phyloP scores from a whole-genome alignment of 2,797 vertebrate genomes.

The Xerus rutilus region DNA sequence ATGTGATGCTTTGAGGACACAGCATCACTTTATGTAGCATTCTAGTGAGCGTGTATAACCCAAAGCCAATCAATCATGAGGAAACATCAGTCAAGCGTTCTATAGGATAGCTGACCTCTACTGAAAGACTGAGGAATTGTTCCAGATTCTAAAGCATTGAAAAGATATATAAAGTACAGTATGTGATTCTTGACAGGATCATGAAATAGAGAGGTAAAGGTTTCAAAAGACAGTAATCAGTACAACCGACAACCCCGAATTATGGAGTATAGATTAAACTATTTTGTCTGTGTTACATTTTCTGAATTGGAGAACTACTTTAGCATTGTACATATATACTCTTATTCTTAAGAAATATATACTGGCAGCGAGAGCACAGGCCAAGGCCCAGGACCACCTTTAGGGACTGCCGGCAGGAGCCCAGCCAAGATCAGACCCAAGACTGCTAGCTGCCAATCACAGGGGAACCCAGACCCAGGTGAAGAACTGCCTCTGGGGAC shows the following conservation, averaged over 20 bases:
- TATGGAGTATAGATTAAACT: neutral
- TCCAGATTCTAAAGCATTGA: constrained; percentile 57
- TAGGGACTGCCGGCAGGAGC: no score
- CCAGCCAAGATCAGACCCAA: no score
- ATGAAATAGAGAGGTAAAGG: neutral
- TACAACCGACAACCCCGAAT: neutral
- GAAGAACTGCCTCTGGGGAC: no score
- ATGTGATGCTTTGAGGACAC: neutral
- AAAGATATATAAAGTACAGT: constrained; percentile 7
- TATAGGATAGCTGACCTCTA: neutral
- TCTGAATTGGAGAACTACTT: neutral
- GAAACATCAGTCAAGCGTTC: neutral
- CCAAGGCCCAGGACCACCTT: no score
- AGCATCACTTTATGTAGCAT: neutral
- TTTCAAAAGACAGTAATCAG: neutral
- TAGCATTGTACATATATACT: neutral
- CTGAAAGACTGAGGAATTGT: constrained; percentile 21
- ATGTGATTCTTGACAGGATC: neutral
- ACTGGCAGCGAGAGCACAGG: no score
- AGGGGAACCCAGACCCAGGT: no score
- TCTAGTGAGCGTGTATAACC: neutral
- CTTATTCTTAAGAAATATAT: constrained; percentile 15
- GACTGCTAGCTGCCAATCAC: no score
- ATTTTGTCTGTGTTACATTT: constrained; percentile 23
- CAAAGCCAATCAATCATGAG: neutral